These are phyloP conservation scores for Spermophilus dauricus DNA, from an alignment of 2,113 vertebrate species.

Conservation along the genomic window DNA sequence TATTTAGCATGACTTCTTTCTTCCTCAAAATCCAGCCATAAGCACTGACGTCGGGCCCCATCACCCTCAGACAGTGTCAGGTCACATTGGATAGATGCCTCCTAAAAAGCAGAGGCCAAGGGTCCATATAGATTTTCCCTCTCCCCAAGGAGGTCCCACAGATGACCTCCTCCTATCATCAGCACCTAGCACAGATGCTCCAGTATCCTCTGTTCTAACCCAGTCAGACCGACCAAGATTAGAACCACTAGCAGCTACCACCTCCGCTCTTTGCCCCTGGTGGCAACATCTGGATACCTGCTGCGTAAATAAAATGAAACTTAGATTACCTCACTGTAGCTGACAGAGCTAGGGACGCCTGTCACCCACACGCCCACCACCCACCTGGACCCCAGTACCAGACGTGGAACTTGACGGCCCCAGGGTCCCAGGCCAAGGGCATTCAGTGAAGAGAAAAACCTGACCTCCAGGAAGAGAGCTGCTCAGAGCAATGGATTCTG, in stretches of 20 bases:
- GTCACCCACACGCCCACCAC: background rate
- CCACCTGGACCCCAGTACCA: background rate
- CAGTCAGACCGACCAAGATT: background rate
- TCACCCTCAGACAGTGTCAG: background rate
- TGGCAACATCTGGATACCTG: background rate
- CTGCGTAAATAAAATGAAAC: background rate
- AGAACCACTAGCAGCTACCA: background rate
- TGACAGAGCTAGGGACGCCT: background rate
- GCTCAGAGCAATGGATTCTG: background rate
- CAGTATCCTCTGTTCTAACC: background rate
- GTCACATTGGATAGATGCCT: background rate
- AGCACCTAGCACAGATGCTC: fast-evolving
- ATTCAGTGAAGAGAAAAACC: background rate
- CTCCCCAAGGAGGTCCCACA: background rate
- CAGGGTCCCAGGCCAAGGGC: background rate
- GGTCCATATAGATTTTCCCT: background rate
- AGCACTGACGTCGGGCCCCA: background rate
- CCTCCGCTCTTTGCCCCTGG: background rate
- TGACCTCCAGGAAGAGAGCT: background rate
- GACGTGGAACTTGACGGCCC: background rate
- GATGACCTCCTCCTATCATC: background rate
- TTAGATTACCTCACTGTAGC: background rate
- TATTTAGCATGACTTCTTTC: background rate
- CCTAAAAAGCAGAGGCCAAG: background rate
- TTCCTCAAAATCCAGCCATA: background rate